phyloP scores from a whole-genome alignment of 1,140 invertebrate genomes.

The Ylistrum balloti region DNA sequence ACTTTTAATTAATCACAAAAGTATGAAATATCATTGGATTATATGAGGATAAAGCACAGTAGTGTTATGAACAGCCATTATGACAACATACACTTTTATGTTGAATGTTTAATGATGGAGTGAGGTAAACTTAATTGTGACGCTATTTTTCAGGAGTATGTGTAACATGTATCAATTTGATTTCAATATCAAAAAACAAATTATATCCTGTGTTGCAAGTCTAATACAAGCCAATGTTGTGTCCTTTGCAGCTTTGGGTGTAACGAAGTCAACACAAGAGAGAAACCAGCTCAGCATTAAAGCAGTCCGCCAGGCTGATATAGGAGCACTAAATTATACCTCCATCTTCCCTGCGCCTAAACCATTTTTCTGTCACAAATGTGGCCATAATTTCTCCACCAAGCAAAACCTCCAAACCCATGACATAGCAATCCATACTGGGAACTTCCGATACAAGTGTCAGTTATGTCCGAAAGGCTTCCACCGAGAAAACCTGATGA shows the following conservation, averaged over 20 bases:
- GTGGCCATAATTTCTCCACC: constrained; percentile 23
- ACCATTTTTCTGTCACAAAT: constrained; percentile 7
- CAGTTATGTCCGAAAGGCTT: not conserved
- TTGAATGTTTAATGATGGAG: too few relatives aligned
- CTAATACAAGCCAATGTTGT: not conserved
- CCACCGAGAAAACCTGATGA: constrained; percentile 21
- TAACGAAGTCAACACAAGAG: not conserved
- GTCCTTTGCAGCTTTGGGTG: constrained; percentile 31
- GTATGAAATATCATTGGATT: too few relatives aligned
- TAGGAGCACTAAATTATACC: not conserved
- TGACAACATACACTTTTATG: too few relatives aligned
- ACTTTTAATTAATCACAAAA: too few relatives aligned
- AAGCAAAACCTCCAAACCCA: constrained; percentile 20
- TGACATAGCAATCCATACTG: constrained; percentile 3
- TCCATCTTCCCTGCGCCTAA: constrained; percentile 13
- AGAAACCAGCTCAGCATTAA: not conserved
- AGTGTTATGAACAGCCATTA: too few relatives aligned
- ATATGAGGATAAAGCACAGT: too few relatives aligned
- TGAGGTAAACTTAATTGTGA: too few relatives aligned
- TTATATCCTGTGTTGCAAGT: not conserved
- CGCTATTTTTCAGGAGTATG: too few relatives aligned
- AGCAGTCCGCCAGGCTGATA: not conserved
- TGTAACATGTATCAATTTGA: not conserved
- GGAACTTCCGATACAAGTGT: not conserved
- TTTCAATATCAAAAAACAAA: not conserved